These are phyloP conservation scores for Cryptus armator DNA, from an alignment of 2,888 invertebrate species.

Conservation along the genomic window DNA sequence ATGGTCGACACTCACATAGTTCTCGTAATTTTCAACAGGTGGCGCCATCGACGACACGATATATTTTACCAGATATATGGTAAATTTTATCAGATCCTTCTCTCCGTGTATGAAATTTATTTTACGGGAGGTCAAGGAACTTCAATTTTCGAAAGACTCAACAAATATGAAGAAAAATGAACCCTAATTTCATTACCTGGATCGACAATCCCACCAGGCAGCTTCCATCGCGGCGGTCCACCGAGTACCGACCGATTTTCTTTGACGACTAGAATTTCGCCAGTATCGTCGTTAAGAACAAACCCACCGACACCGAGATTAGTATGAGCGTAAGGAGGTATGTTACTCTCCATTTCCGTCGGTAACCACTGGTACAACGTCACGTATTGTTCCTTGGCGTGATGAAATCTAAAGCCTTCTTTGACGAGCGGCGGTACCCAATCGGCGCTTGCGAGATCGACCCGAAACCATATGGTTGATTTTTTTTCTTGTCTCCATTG, in stretches of 20 bases:
- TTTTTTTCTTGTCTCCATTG: conserved; percentile 89
- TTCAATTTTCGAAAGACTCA: neutral
- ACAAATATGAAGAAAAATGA: neutral
- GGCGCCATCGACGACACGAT: no score
- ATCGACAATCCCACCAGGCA: conserved; percentile 97
- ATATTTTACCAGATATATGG: no score
- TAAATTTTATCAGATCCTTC: neutral
- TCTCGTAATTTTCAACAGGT: no score
- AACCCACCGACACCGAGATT: conserved; percentile 94
- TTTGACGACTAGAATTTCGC: conserved; percentile 92
- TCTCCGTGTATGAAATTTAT: neutral
- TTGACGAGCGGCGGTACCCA: conserved; percentile 92
- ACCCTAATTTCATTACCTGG: conserved; percentile 87
- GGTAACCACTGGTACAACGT: conserved; percentile 94
- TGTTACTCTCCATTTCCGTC: conserved; percentile 87
- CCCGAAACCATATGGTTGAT: conserved; percentile 93
- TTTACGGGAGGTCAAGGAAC: neutral
- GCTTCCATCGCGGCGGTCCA: conserved; percentile 89
- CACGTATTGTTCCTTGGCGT: conserved; percentile 92
- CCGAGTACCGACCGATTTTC: conserved; percentile 87
- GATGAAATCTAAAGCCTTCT: conserved; percentile 95
- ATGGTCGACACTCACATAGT: no score
- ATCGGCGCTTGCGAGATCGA: conserved; percentile 89
- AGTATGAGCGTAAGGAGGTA: conserved; percentile 94
- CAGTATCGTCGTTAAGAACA: conserved; percentile 90